Conservation (phyloP, 2,888 invertebrate species). For the Cartodere bifasciata region DNA sequence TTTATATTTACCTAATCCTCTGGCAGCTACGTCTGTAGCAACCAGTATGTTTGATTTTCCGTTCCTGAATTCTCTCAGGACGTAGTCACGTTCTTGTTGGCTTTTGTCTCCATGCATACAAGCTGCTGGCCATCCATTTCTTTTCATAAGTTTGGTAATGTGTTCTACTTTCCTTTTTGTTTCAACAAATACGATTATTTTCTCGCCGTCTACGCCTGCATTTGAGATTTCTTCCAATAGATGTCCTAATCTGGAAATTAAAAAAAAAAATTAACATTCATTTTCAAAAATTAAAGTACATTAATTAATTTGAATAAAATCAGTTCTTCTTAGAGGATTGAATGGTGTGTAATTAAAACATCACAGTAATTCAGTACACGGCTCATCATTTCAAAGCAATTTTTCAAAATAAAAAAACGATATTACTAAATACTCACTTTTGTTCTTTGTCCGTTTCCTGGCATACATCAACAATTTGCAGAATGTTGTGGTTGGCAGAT, state of each 20-base stretch:
- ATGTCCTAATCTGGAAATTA: too few species aligned
- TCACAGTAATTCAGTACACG: slow-evolving; percentile 11
- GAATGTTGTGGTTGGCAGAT: slow-evolving; percentile 83
- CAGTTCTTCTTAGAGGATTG: slow-evolving; percentile 21
- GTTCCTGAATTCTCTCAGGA: too few species aligned
- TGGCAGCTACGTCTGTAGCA: too few species aligned
- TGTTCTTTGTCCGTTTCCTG: slow-evolving; percentile 74
- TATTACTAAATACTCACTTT: slow-evolving; percentile 24
- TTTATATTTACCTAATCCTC: too few species aligned
- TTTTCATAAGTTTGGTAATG: too few species aligned
- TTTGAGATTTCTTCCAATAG: too few species aligned
- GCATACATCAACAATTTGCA: slow-evolving; percentile 77
- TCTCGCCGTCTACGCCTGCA: too few species aligned
- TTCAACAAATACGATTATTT: too few species aligned
- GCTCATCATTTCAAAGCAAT: slow-evolving; percentile 17
- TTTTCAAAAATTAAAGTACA: slow-evolving; percentile 5
- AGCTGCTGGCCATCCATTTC: too few species aligned
- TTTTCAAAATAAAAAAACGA: slow-evolving; percentile 6
- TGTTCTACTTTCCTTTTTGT: too few species aligned
- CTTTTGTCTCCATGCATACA: slow-evolving; percentile 58
- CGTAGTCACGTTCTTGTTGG: too few species aligned
- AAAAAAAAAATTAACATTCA: slow-evolving; percentile 1
- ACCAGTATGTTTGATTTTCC: too few species aligned
- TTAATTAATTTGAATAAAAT: slow-evolving; percentile 6
- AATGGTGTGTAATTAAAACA: slow-evolving; percentile 10